Evolutionary conservation across 2,113 vertebrate species (phyloP).

Genomic region (Ariopsis seemanni): DNA sequence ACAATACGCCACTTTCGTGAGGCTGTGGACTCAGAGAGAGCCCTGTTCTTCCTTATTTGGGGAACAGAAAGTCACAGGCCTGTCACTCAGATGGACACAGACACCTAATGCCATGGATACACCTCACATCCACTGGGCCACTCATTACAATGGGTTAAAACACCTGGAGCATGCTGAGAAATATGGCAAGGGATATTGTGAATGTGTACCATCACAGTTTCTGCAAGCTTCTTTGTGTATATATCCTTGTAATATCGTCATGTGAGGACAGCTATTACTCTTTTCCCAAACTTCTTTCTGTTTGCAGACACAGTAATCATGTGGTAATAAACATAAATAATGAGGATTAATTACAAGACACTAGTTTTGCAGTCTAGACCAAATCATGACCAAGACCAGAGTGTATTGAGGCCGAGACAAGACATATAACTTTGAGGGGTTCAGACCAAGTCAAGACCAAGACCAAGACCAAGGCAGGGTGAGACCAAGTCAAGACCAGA

Average conservation of each 20-base stretch:
- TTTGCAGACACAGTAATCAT: not conserved
- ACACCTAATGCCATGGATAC: not conserved
- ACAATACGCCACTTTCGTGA: slow-evolving; percentile 59
- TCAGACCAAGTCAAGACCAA: too few species aligned
- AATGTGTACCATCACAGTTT: not conserved
- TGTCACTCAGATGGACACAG: slow-evolving; percentile 22
- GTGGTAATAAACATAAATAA: not conserved
- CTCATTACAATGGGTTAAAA: not conserved
- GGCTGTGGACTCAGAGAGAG: slow-evolving; percentile 51
- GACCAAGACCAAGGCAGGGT: too few species aligned
- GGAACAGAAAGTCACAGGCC: slow-evolving; percentile 60
- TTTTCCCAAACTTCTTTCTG: not conserved
- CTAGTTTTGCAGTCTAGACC: too few species aligned
- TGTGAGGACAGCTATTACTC: not conserved
- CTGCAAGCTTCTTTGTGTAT: not conserved
- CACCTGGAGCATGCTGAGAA: not conserved
- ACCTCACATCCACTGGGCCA: not conserved
- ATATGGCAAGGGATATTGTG: not conserved
- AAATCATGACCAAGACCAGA: too few species aligned
- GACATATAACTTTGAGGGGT: too few species aligned
- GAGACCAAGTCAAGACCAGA: too few species aligned
- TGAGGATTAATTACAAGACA: not conserved
- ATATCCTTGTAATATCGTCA: not conserved
- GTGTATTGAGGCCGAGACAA: too few species aligned
- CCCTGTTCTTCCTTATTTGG: slow-evolving; percentile 72